Evolutionary conservation across 2,113 vertebrate species (phyloP).

Genomic region (Candoia aspera): DNA sequence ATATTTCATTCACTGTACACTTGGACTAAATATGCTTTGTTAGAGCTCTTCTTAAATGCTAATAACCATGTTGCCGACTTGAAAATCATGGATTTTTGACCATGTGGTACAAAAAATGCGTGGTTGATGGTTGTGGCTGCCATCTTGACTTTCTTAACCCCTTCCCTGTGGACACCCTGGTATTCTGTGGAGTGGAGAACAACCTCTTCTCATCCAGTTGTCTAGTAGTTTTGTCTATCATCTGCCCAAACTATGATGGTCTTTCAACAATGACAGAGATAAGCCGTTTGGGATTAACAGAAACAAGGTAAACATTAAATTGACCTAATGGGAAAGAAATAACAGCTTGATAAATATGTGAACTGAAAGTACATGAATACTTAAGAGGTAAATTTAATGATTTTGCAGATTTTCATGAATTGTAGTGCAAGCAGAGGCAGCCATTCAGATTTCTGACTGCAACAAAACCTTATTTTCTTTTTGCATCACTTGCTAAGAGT

Average conservation of each 20-base stretch:
- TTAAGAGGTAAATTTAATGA: conserved; percentile 11
- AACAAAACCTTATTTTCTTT: conserved; percentile 37
- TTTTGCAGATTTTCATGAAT: neutral
- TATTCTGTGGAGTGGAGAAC: neutral
- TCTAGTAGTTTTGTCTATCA: neutral
- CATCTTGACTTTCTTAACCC: too few species aligned
- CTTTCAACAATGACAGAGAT: neutral
- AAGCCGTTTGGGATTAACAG: conserved; percentile 30
- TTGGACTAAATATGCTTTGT: conserved; percentile 48
- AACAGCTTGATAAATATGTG: conserved; percentile 48
- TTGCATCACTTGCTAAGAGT: conserved; percentile 24
- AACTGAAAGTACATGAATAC: conserved; percentile 57
- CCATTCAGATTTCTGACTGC: conserved; percentile 3
- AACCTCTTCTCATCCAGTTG: neutral
- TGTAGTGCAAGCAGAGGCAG: neutral
- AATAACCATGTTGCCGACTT: conserved; percentile 18
- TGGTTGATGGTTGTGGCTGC: too few species aligned
- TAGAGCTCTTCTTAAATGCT: conserved; percentile 39
- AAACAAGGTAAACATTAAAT: conserved; percentile 19
- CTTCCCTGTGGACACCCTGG: neutral
- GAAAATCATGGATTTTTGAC: conserved; percentile 20
- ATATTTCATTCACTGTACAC: conserved; percentile 59
- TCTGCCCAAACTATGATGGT: neutral
- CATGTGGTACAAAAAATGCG: neutral
- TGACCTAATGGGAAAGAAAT: conserved; percentile 52